phyloP scores from a whole-genome alignment of 2,888 invertebrate genomes.

The Cinara cedri region DNA sequence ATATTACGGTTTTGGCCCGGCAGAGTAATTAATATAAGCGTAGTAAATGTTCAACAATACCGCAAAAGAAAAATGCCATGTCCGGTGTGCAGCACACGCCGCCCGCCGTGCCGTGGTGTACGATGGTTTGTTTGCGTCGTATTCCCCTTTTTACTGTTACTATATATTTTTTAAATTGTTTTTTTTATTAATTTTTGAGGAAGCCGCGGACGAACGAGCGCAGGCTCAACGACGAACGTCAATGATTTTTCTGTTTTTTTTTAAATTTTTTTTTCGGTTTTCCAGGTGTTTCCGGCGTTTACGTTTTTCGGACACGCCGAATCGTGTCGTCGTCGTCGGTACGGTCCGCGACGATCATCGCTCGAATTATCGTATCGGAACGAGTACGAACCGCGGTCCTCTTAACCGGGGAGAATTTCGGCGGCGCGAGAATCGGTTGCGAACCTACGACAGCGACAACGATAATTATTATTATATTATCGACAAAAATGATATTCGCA shows the following conservation, averaged over 20 bases:
- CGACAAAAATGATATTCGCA: neutral
- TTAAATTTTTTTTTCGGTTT: no score
- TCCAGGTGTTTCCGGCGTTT: neutral
- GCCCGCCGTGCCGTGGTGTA: no score
- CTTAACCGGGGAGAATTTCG: neutral
- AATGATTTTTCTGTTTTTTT: neutral
- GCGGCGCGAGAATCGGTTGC: neutral
- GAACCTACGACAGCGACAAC: neutral
- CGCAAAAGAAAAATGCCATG: constrained; percentile 48
- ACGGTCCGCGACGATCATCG: neutral
- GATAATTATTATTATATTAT: neutral
- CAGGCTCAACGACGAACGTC: neutral
- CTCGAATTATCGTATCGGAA: no score
- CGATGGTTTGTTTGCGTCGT: neutral
- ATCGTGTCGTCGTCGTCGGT: neutral
- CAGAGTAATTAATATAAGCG: no score
- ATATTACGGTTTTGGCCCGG: neutral
- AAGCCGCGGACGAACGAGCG: no score
- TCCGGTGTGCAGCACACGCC: no score
- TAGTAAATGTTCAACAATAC: constrained; percentile 6
- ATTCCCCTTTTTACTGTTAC: neutral
- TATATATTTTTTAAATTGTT: no score
- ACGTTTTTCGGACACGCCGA: neutral
- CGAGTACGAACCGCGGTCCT: no score
- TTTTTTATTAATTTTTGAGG: no score